These are phyloP conservation scores for Drepanosiphum platanoidis DNA, from an alignment of 2,888 invertebrate species.

Conservation along the genomic window DNA sequence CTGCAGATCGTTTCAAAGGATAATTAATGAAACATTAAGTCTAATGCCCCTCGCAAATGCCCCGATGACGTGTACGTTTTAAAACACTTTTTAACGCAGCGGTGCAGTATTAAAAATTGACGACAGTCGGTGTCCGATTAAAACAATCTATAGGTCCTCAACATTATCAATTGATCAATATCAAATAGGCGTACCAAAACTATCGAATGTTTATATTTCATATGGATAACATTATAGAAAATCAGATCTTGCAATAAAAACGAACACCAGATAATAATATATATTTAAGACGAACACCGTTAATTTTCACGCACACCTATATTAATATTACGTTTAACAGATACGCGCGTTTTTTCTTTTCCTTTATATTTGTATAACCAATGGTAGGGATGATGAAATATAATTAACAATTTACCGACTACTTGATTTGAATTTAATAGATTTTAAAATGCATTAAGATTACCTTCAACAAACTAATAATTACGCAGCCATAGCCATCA, in stretches of 20 bases:
- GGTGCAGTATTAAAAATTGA: not conserved
- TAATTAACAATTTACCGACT: too few species aligned
- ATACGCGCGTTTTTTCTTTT: too few species aligned
- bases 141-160: not conserved
- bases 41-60: not conserved
- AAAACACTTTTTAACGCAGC: not conserved
- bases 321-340: too few species aligned
- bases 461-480: not conserved
- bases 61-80: not conserved
- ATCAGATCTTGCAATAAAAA: not conserved
- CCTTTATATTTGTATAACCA: too few species aligned
- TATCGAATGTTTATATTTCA: not conserved
- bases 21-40: constrained; percentile 13
- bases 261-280: not conserved
- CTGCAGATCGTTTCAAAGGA: not conserved
- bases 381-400: too few species aligned
- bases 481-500: not conserved
- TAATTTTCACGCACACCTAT: not conserved
- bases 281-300: not conserved
- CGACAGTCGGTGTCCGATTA: not conserved
- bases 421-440: too few species aligned
- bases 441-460: not conserved
- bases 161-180: not conserved
- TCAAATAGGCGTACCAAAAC: not conserved
- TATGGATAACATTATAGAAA: not conserved